Conservation (phyloP, 1,140 invertebrate genomes). For the Platorchestia sp. region DNA sequence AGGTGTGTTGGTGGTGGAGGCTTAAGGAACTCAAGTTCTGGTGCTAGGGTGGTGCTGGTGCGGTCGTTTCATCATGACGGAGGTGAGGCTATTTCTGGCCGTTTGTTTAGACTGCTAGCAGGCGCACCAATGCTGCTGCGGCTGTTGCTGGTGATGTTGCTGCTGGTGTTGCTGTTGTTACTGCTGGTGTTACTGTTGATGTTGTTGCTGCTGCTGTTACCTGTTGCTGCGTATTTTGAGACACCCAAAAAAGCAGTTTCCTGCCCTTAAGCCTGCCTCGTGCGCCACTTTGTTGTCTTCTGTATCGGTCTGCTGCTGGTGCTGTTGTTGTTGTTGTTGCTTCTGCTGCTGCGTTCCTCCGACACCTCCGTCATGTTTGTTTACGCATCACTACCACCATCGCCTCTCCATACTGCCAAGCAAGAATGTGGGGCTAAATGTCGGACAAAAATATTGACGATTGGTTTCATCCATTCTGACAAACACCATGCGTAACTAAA, state of each 20-base stretch:
- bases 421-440: not conserved
- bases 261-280: too few species aligned
- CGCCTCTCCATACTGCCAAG: not conserved
- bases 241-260: too few species aligned
- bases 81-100: conserved; percentile 32
- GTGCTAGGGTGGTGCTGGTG: conserved; percentile 2
- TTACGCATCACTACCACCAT: conserved; percentile 1
- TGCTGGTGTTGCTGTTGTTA: too few species aligned
- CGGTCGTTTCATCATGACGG: conserved; percentile 31
- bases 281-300: too few species aligned
- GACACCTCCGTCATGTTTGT: not conserved
- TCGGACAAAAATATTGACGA: not conserved
- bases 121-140: not conserved
- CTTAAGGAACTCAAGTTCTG: not conserved
- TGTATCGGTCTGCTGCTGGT: too few species aligned
- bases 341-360: not conserved
- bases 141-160: too few species aligned
- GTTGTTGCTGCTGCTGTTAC: too few species aligned
- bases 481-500: not conserved
- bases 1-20: not conserved
- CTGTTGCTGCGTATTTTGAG: too few species aligned
- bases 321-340: too few species aligned
- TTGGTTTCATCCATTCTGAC: not conserved
- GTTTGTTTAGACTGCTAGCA: conserved; percentile 35
- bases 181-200: too few species aligned